phyloP scores from a whole-genome alignment of 2,888 invertebrate species.

The Acheta domesticus region DNA sequence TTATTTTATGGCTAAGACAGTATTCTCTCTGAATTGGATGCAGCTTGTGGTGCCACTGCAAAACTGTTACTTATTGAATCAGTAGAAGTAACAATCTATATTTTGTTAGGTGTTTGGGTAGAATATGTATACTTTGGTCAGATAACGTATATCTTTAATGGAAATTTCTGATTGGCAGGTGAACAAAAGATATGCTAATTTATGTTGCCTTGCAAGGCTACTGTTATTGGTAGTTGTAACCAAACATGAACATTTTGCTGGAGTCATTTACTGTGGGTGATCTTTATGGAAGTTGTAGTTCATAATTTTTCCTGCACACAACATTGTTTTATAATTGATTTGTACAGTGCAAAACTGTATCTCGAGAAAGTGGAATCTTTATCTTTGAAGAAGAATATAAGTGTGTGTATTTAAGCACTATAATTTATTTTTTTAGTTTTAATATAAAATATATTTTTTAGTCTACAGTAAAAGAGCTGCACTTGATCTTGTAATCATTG shows the following conservation, averaged over 20 bases:
- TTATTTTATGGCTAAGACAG: not conserved
- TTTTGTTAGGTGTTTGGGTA: slow-evolving; percentile 5
- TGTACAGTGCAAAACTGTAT: not conserved
- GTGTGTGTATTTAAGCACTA: not conserved
- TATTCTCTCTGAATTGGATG: slow-evolving; percentile 1
- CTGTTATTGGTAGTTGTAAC: not conserved
- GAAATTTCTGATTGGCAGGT: slow-evolving; percentile 7
- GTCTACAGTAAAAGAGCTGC: not conserved
- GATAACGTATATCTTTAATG: not conserved
- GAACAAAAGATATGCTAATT: not conserved
- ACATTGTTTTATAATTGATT: not conserved
- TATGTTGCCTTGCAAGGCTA: not conserved
- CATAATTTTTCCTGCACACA: not conserved
- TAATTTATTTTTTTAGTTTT: not conserved
- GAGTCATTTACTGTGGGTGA: not conserved
- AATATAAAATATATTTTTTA: not conserved
- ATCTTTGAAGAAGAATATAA: not conserved
- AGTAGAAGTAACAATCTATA: slow-evolving; percentile 7
- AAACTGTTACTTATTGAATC: slow-evolving; percentile 8
- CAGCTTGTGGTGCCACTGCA: slow-evolving; percentile 6
- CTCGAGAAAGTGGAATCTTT: not conserved
- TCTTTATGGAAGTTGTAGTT: not conserved
- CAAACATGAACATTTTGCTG: not conserved
- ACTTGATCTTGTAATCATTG: not conserved
- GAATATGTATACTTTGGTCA: not conserved